These are phyloP conservation scores for Scyliorhinus canicula DNA, from an alignment of 2,797 vertebrate species.

Conservation along the genomic window DNA sequence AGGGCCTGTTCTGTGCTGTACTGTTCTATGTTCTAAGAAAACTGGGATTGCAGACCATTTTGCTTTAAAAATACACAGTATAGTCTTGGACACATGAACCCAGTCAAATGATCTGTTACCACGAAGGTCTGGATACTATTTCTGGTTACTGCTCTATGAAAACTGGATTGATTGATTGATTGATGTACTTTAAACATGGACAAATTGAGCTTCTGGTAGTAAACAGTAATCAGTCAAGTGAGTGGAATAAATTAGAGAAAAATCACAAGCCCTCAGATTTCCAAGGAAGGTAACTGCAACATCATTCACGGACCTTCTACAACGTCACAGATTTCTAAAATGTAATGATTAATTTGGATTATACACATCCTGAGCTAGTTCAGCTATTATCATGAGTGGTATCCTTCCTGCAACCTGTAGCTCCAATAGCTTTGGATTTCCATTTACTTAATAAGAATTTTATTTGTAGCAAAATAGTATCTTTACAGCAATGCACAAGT, in stretches of 20 bases:
- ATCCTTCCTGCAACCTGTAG: background rate
- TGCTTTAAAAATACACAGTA: background rate
- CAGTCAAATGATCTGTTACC: background rate
- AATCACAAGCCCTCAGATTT: background rate
- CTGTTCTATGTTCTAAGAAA: too few relatives aligned
- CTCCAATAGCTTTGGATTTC: background rate
- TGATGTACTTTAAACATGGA: background rate
- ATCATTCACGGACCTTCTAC: background rate
- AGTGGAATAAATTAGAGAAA: background rate
- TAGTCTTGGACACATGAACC: background rate
- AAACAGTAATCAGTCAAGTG: background rate
- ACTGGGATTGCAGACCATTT: background rate
- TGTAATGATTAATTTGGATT: background rate
- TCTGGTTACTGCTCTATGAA: background rate
- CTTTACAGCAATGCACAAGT: background rate
- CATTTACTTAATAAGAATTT: background rate
- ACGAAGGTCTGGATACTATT: background rate
- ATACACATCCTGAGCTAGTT: background rate
- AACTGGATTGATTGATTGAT: background rate
- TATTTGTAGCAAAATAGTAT: background rate
- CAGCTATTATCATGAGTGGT: background rate
- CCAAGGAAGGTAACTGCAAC: background rate
- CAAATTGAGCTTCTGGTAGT: background rate
- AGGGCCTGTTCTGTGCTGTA: too few relatives aligned
- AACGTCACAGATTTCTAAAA: background rate